Evolutionary conservation across 64 coral and sea anemone genomes (phyloP).

Genomic region (Stichodactyla helianthus): DNA sequence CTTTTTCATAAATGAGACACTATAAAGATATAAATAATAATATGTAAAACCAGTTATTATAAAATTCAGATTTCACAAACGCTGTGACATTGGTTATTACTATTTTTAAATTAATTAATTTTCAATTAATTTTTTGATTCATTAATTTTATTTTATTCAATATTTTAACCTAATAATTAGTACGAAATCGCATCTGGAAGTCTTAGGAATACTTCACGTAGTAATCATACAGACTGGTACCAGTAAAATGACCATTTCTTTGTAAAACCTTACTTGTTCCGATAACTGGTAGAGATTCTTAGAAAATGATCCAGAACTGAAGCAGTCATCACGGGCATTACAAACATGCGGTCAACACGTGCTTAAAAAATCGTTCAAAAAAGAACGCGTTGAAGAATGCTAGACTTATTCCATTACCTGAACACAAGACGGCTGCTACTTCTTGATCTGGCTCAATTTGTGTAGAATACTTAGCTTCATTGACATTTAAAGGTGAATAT

Average conservation of each 20-base stretch:
- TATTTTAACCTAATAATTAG: too few species aligned
- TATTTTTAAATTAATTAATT: background rate
- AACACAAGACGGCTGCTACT: conserved; percentile 37
- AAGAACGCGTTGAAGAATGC: background rate
- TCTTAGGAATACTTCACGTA: background rate
- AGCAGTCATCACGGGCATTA: background rate
- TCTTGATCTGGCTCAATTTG: conserved; percentile 55
- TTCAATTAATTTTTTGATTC: background rate
- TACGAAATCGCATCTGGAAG: background rate
- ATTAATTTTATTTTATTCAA: background rate
- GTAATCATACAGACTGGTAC: background rate
- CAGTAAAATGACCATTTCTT: background rate
- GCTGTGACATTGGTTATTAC: background rate
- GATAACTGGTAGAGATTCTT: background rate
- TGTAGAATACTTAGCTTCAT: background rate
- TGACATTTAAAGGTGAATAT: background rate
- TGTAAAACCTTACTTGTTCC: background rate
- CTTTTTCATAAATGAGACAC: too few species aligned
- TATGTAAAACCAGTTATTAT: too few species aligned
- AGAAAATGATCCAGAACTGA: background rate
- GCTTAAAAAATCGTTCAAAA: background rate
- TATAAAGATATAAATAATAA: too few species aligned
- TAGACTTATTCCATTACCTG: conserved; percentile 16
- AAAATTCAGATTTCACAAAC: background rate
- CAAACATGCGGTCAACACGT: conserved; percentile 14